Percentiles rank a stretch among this genome's conserved stretches.
Conservation (phyloP, 2,113 vertebrate species). For the Alethe castanea region DNA sequence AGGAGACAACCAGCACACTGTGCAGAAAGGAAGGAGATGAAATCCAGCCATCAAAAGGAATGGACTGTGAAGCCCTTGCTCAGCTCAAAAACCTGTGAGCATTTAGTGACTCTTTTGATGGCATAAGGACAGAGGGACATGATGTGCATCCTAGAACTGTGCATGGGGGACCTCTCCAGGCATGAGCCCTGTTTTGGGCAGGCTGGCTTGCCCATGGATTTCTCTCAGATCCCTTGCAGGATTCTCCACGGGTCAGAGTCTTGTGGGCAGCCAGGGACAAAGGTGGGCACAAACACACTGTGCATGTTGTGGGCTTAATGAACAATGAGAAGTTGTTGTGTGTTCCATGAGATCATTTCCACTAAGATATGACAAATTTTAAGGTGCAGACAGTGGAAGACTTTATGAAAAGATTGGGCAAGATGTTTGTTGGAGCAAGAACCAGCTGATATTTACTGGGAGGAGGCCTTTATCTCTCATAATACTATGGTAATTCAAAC, state of each 20-base stretch:
- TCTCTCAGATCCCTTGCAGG: not conserved
- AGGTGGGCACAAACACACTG: not conserved
- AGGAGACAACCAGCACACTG: not conserved
- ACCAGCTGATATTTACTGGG: not conserved
- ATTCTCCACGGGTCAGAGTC: not conserved
- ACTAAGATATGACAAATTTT: not conserved
- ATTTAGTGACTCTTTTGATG: not conserved
- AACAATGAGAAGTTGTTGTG: not conserved
- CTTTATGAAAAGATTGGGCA: not conserved
- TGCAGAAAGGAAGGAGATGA: not conserved
- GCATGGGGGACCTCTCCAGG: not conserved
- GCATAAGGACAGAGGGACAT: not conserved
- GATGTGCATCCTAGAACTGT: not conserved
- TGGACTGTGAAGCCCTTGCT: not conserved
- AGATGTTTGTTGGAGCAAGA: not conserved
- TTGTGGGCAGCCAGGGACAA: not conserved
- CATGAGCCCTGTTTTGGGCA: not conserved
- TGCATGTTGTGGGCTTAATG: not conserved
- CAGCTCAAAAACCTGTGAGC: not conserved
- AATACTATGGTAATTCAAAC: not conserved
- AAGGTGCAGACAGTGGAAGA: not conserved
- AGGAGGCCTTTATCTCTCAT: not conserved
- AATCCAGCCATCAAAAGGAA: not conserved
- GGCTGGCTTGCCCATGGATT: not conserved
- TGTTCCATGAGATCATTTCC: not conserved